Base-by-base conservation (phyloP, 2,113 vertebrate genomes). In the Condylura cristata region DNA sequence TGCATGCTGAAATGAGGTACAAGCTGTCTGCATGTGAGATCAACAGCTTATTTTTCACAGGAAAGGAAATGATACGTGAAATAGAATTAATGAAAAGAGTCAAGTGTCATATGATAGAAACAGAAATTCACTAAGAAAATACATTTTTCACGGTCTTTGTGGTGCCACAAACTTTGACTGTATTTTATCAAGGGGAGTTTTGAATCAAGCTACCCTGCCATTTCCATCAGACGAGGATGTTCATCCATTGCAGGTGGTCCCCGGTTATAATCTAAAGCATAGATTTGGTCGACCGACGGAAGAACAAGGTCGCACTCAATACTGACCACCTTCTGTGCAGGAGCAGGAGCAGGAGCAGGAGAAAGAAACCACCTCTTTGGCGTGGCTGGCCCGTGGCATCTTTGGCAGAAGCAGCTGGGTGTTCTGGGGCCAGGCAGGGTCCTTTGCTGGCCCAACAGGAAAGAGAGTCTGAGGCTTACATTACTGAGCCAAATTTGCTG, bases 41-140 rank as follows among this genome's bases (percentile, higher is more conserved):
- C 66, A 93, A 34, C 90, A 95, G 48, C 84, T 78, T 91, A 32
- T 88, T 95, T 95, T 97, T 97, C 86, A 76, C 48, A 90, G 72
- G 80, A 96, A 95, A 87, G 14, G 7, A 87, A 91, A 84, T 51
- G n/a, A 96, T 78, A 18, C 53, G 78, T 68, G 51, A 95, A 90
- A n/a, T 32, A 30, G 6, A 86, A 95, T 95, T 75, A 11, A 78
- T 34, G 82, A 16, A 76, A 89, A 78, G 70, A 28, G 6, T 30
- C 60, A 94, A 48, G 58, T 66, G 66, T 80, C 44, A 56, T 90
- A 92, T 22, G 10, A 84, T 51, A 90, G 76, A 90, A 20, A 96
- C 58, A 97, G 92, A 97, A 91, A 93, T 39, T 86, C 95, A 96
- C 71, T 93, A 70, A 63, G 32, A 92, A 97, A 97, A 88, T 66